A percentile compares a stretch with the other conserved stretches of the same genome.
These are phyloP conservation scores for Salminus brasiliensis DNA, from an alignment of 2,113 vertebrate genomes.

Conservation along the genomic window DNA sequence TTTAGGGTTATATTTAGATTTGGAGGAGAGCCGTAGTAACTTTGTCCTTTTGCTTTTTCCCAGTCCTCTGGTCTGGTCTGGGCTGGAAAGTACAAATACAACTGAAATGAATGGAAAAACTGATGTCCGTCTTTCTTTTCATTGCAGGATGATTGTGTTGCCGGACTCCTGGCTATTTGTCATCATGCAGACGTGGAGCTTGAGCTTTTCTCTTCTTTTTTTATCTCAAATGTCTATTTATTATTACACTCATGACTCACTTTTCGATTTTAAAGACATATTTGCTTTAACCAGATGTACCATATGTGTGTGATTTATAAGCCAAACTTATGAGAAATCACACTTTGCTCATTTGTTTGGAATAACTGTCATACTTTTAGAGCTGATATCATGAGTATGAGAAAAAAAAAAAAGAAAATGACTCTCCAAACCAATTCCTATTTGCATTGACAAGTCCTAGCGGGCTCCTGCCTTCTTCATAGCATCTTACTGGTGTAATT, in stretches of 20 bases:
- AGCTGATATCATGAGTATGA: no score
- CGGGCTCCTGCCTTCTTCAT: no score
- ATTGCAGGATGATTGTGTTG: slow-evolving; percentile 17
- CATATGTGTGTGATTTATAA: background rate
- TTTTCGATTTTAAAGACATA: background rate
- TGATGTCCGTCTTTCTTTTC: background rate
- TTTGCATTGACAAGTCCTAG: no score
- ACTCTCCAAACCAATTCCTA: no score
- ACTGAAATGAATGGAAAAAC: background rate
- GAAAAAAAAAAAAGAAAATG: no score
- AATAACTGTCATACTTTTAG: no score
- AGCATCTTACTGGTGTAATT: no score
- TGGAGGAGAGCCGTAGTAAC: background rate
- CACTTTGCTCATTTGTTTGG: background rate
- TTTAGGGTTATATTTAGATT: slow-evolving; percentile 32
- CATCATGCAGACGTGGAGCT: background rate
- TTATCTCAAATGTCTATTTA: background rate
- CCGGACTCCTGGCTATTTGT: slow-evolving; percentile 10
- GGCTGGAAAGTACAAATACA: slow-evolving; percentile 13
- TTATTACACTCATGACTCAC: background rate
- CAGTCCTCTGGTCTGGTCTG: background rate
- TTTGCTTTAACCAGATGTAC: background rate
- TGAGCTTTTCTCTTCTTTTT: background rate
- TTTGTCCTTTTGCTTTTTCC: background rate
- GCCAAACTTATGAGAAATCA: background rate